phyloP scores from a whole-genome alignment of 2,888 invertebrate genomes.

The Andrena hattorfiana region DNA sequence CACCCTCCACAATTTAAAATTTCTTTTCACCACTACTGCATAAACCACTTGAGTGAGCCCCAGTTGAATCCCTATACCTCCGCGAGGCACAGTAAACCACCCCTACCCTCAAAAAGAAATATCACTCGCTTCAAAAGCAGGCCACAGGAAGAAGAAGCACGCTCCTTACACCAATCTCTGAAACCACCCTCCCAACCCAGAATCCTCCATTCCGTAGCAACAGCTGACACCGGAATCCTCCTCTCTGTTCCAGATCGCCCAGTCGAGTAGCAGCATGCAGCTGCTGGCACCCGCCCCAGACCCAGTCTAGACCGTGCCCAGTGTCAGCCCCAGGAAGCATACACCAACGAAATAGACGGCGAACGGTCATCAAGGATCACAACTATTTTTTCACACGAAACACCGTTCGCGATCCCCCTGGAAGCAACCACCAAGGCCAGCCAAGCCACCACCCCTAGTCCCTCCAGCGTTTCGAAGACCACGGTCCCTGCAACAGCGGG shows the following conservation, averaged over 20 bases:
- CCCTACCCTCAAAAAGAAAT: no score
- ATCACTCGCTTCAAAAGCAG: no score
- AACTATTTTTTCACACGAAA: slow-evolving; percentile 69
- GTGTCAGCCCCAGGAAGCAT: not conserved
- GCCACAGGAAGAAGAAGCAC: no score
- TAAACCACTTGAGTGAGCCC: no score
- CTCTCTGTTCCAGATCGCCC: slow-evolving; percentile 79
- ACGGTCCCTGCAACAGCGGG: not conserved
- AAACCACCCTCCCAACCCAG: not conserved
- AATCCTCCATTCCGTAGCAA: not conserved
- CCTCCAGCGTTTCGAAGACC: not conserved
- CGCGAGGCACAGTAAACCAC: no score
- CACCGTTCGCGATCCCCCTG: not conserved
- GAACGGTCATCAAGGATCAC: slow-evolving; percentile 26
- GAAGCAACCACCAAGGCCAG: not conserved
- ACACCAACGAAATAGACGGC: not conserved
- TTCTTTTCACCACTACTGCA: no score
- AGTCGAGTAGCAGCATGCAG: slow-evolving; percentile 83
- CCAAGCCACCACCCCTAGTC: not conserved
- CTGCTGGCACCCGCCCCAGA: slow-evolving; percentile 82
- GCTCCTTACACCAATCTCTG: not conserved
- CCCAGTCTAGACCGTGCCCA: slow-evolving; percentile 76
- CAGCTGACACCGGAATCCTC: slow-evolving; percentile 38
- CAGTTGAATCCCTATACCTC: no score
- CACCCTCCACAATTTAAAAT: no score